Evolutionary conservation across 2,113 vertebrate genomes (phyloP).

Genomic region (Mus spicilegus): DNA sequence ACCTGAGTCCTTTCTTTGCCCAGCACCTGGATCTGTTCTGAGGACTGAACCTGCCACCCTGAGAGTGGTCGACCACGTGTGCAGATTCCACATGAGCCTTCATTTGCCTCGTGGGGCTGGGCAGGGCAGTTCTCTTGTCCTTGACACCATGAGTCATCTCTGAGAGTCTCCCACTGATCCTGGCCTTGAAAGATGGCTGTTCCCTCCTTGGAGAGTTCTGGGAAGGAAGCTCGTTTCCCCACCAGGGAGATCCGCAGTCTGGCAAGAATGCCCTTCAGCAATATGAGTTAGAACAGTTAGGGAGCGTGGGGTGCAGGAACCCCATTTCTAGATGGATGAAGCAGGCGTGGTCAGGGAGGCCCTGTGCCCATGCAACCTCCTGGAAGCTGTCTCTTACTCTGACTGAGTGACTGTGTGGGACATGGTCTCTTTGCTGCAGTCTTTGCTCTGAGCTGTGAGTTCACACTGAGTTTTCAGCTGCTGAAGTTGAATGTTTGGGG

Average conservation of each 20-base stretch:
- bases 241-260: background rate
- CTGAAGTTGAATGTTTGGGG: background rate
- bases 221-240: background rate
- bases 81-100: background rate
- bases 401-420: background rate
- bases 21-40: background rate
- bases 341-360: background rate
- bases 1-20: background rate
- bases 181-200: too few species aligned
- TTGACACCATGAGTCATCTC: background rate
- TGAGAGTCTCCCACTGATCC: too few species aligned
- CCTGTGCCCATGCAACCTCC: background rate
- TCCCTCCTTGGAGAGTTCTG: background rate
- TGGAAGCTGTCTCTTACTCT: background rate
- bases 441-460: background rate
- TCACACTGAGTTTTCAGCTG: background rate
- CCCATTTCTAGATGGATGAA: background rate
- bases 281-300: too few species aligned
- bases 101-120: fast-evolving
- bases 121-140: background rate
- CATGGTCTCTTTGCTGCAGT: background rate
- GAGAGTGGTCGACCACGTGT: background rate
- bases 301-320: too few species aligned
- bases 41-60: background rate
- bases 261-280: background rate